Percentiles rank a stretch among this genome's conserved stretches.
Evolutionary conservation across 2,888 invertebrate genomes (phyloP).

Genomic region (Ophioninae sp.): DNA sequence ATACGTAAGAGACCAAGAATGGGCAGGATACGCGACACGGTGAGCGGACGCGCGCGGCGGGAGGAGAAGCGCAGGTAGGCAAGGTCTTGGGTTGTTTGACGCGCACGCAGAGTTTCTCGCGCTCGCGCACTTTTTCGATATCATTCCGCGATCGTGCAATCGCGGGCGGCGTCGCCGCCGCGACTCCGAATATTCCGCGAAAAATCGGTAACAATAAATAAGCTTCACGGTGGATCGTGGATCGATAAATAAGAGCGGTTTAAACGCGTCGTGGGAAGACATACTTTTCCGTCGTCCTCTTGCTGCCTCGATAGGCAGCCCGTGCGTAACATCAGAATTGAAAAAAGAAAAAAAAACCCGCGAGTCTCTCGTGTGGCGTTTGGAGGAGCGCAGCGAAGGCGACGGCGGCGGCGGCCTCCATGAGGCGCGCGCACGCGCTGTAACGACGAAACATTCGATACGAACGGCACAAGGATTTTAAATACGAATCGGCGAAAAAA

Average conservation of each 20-base stretch:
- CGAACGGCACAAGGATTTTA: background rate
- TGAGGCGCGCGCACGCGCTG: conserved; percentile 20
- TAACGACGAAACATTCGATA: background rate
- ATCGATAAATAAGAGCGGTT: background rate
- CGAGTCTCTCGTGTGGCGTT: background rate
- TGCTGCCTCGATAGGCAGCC: background rate
- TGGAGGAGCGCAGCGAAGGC: background rate
- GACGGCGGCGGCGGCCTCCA: background rate
- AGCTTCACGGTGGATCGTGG: background rate
- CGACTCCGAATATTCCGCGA: background rate
- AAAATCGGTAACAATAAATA: background rate
- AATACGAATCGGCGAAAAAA: background rate
- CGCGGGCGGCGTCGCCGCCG: background rate
- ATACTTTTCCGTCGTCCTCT: background rate
- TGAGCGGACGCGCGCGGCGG: conserved; percentile 60
- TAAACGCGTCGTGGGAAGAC: background rate
- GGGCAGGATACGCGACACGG: conserved; percentile 73
- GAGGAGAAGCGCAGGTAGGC: conserved; percentile 31
- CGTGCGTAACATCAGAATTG: background rate
- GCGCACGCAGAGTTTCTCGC: conserved; percentile 9
- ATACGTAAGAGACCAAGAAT: conserved; percentile 80
- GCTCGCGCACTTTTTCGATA: conserved; percentile 13
- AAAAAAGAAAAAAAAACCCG: background rate
- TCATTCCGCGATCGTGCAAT: background rate
- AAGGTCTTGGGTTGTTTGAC: background rate